Percentiles rank a stretch among this genome's conserved stretches.
Evolutionary conservation across 2,888 invertebrate genomes (phyloP).

Genomic region (Pollenia angustigena): DNA sequence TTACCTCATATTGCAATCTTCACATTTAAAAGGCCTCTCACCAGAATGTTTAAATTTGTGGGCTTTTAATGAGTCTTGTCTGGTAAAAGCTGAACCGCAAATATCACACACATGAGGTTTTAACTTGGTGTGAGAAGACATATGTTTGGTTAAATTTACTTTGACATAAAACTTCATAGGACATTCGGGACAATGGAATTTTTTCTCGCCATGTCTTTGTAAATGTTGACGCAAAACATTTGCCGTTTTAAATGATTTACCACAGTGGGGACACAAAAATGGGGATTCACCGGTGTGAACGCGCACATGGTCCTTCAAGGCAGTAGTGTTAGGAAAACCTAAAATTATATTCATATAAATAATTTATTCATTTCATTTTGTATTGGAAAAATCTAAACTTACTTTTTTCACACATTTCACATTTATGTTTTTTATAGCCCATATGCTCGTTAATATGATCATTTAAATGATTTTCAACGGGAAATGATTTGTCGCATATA

Average conservation of each 20-base stretch:
- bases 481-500: slow-evolving; percentile 66
- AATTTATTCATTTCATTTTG: background rate
- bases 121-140: slow-evolving; percentile 86
- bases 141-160: slow-evolving; percentile 83
- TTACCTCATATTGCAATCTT: slow-evolving; percentile 76
- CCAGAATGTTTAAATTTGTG: slow-evolving; percentile 88
- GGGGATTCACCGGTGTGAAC: slow-evolving; percentile 86
- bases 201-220: slow-evolving; percentile 86
- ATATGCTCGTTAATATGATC: slow-evolving; percentile 68
- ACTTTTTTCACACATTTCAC: slow-evolving; percentile 69
- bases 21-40: slow-evolving; percentile 79
- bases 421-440: slow-evolving; percentile 64
- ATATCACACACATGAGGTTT: slow-evolving; percentile 86
- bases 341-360: background rate
- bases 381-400: slow-evolving; percentile 3
- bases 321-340: slow-evolving; percentile 67
- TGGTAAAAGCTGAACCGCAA: slow-evolving; percentile 86
- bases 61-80: slow-evolving; percentile 86
- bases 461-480: slow-evolving; percentile 66
- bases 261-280: slow-evolving; percentile 86
- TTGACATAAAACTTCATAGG: slow-evolving; percentile 84
- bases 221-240: slow-evolving; percentile 87
- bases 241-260: slow-evolving; percentile 84
- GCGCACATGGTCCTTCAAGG: slow-evolving; percentile 85
- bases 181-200: slow-evolving; percentile 85